Base-by-base conservation (phyloP, 2,888 invertebrate species). In the Bruchidius siliquastri region DNA sequence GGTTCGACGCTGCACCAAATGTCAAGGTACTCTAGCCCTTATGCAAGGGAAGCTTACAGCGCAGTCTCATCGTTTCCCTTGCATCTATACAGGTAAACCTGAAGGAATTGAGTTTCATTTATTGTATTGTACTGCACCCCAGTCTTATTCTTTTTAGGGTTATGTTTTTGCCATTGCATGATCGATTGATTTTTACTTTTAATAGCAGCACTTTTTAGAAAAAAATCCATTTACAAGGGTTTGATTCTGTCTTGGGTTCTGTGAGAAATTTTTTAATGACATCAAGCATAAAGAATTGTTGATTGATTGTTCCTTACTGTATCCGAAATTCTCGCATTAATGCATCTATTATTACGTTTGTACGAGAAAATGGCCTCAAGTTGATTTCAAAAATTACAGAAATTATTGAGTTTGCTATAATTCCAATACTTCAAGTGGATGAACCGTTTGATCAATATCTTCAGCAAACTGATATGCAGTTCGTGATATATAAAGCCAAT, bases 161-260 rank as follows among this genome's bases (percentile, higher is more conserved):
- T 77, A 74, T 75, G 75, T 77, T 77, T 75, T 78, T 76, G 73
- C 68, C 74, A 74, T 67, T 72, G 71, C 67, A 75, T 77, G 78
- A 78, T 78, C 73, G 77, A 78, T 78, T 72, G 78, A 72, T 78
- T 78, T 78, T 76, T 78, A 77, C 74, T 78, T 78, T 78, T 78
- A 78, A 78, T 78, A 74, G 78, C 76, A 22, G 70, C 22, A 26
- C 22, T 22, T 69, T 22, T 67, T 30, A 30, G 20, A 18, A 8
- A 68, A 73, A 75, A 73, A 75, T 74, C 73, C 72, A 26, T 68
- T 21, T 73, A 30, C 73, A 77, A 78, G 76, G 76, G 76, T 76
- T 78, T 75, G 69, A 72, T 67, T 20, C 22, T 21, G 71, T 68
- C 8, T 21, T 20, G 67, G 20, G 21, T 68, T 68, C 68, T 68